Evolutionary conservation across 2,113 vertebrate species (phyloP).

Genomic region (Cheilinus undulatus): DNA sequence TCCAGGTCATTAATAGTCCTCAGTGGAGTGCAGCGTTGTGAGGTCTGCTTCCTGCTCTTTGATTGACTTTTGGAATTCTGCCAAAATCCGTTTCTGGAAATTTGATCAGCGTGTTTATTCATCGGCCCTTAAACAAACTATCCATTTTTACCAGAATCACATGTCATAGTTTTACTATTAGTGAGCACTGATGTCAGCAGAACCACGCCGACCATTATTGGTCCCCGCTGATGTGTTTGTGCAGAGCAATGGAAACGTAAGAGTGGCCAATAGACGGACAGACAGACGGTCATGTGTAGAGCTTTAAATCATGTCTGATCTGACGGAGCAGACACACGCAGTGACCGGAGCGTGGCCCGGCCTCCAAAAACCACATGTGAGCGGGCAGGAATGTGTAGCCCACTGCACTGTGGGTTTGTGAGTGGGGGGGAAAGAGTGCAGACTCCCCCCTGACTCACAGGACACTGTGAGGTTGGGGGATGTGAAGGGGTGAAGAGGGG

Average conservation of each 20-base stretch:
- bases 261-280: conserved; percentile 1
- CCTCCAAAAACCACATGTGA: conserved; percentile 72
- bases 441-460: conserved; percentile 73
- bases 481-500: neutral
- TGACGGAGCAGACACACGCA: conserved; percentile 32
- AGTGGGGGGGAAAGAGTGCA: conserved; percentile 48
- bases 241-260: conserved; percentile 9
- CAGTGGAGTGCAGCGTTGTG: conserved; percentile 34
- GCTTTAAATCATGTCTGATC: conserved; percentile 43
- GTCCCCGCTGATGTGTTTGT: conserved; percentile 29
- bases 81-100: conserved; percentile 63
- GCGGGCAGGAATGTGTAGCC: conserved; percentile 72
- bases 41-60: conserved; percentile 53
- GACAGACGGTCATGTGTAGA: conserved; percentile 18
- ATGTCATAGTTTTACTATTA: conserved; percentile 35
- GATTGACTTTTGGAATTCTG: conserved; percentile 59
- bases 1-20: conserved; percentile 20
- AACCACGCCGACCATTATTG: conserved; percentile 21
- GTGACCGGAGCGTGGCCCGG: conserved; percentile 59
- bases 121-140: conserved; percentile 37
- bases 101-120: conserved; percentile 60
- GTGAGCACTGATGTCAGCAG: conserved; percentile 32
- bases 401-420: conserved; percentile 66
- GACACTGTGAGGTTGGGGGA: conserved; percentile 60
- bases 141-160: conserved; percentile 37